These are phyloP conservation scores for Drosophila tropicalis DNA, from an alignment of 1,140 invertebrate genomes.

Conservation along the genomic window DNA sequence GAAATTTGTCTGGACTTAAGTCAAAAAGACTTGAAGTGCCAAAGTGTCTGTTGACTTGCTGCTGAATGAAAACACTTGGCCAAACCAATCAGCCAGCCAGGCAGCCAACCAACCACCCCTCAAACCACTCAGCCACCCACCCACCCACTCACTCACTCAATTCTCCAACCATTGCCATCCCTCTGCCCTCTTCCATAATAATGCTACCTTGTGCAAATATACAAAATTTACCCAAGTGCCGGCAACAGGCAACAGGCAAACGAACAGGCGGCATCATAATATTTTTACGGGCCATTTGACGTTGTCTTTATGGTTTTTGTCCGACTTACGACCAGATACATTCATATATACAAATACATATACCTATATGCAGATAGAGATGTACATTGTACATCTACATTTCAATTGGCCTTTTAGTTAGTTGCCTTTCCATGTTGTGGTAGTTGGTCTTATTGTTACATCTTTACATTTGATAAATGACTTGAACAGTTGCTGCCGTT, in stretches of 20 bases:
- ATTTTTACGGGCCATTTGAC: slow-evolving; percentile 73
- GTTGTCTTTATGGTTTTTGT: slow-evolving; percentile 73
- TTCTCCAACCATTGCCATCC: slow-evolving; percentile 1
- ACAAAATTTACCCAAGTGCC: slow-evolving; percentile 68
- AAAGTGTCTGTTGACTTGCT: slow-evolving; percentile 63
- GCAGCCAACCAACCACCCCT: not conserved
- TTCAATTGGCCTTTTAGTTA: slow-evolving; percentile 64
- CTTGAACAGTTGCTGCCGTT: slow-evolving; percentile 43
- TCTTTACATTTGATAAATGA: slow-evolving; percentile 61
- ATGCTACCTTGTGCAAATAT: slow-evolving; percentile 66
- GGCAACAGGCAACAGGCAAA: slow-evolving; percentile 28
- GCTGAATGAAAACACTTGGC: slow-evolving; percentile 76
- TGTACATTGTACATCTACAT: slow-evolving; percentile 19
- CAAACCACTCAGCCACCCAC: not conserved
- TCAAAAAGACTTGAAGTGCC: slow-evolving; percentile 5
- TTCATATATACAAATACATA: slow-evolving; percentile 1
- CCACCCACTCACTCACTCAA: slow-evolving; percentile 21
- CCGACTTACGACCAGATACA: slow-evolving; percentile 23
- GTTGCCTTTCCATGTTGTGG: slow-evolving; percentile 61
- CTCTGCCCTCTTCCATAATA: slow-evolving; percentile 33
- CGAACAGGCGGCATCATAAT: slow-evolving; percentile 68
- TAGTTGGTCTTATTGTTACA: slow-evolving; percentile 21
- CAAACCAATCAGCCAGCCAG: slow-evolving; percentile 55
- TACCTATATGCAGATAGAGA: not conserved
- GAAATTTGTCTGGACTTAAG: slow-evolving; percentile 17